Percentiles rank a stretch among this genome's conserved stretches.
Evolutionary conservation across 2,888 invertebrate species (phyloP).

Genomic region (Cyaniris semiargus): DNA sequence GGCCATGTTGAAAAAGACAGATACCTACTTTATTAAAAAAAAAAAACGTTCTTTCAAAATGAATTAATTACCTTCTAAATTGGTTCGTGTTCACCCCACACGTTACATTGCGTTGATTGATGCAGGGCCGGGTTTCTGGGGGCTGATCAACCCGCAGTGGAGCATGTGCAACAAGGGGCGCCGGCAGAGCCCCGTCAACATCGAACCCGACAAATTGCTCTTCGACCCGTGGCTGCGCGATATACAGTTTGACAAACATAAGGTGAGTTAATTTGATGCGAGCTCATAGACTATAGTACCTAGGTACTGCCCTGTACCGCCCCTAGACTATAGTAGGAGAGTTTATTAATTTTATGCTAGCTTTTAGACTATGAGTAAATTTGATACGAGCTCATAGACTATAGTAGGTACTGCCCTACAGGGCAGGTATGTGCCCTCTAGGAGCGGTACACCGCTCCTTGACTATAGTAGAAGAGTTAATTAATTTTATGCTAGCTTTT

Average conservation of each 20-base stretch:
- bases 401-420: too few species aligned
- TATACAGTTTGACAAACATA: conserved; percentile 95
- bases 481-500: background rate
- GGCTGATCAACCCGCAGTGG: conserved; percentile 98
- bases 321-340: too few species aligned
- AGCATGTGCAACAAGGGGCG: conserved; percentile 97
- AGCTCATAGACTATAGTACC: background rate
- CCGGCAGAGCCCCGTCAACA: conserved; percentile 97
- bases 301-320: too few species aligned
- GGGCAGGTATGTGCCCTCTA: too few species aligned
- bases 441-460: too few species aligned
- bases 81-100: background rate
- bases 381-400: too few species aligned
- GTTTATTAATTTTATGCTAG: too few species aligned
- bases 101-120: conserved; percentile 28
- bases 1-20: too few species aligned
- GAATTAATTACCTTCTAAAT: background rate
- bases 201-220: conserved; percentile 95
- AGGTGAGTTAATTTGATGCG: conserved; percentile 81
- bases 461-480: background rate
- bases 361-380: too few species aligned
- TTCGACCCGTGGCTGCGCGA: conserved; percentile 97
- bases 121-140: conserved; percentile 98
- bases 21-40: too few species aligned
- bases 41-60: background rate